phyloP scores from a whole-genome alignment of 2,113 vertebrate genomes.

The Dinomys branickii region DNA sequence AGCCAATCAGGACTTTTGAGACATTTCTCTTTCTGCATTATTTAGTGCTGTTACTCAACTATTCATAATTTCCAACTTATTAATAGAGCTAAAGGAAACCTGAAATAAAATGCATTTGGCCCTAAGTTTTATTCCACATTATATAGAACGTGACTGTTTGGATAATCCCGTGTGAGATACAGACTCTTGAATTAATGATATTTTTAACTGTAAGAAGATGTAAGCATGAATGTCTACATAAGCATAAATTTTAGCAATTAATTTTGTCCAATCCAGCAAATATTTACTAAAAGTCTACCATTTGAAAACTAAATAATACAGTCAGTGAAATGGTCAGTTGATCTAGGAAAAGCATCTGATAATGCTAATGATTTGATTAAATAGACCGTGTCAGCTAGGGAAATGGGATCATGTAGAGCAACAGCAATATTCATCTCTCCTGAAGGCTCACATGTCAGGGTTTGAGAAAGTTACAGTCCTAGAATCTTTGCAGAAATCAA shows the following conservation, averaged over 20 bases:
- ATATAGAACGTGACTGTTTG: not conserved
- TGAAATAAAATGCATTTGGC: not conserved
- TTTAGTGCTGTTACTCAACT: not conserved
- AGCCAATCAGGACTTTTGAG: not conserved
- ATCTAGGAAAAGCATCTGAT: constrained; percentile 14
- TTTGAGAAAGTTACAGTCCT: not conserved
- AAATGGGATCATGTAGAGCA: not conserved
- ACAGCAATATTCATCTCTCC: not conserved
- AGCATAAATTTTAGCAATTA: constrained; percentile 42
- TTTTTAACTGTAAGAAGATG: constrained; percentile 1
- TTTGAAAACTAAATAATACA: constrained; percentile 44
- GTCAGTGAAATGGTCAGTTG: constrained; percentile 19
- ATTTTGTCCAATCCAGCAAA: constrained; percentile 9
- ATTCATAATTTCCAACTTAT: not conserved
- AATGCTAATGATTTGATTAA: constrained; percentile 46
- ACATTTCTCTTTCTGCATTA: not conserved
- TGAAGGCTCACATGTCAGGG: not conserved
- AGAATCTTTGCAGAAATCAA: not conserved
- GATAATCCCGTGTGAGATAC: not conserved
- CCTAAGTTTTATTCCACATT: not conserved
- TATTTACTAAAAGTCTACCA: constrained; percentile 55
- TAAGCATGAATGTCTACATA: not conserved
- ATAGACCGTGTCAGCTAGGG: not conserved
- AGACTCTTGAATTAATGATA: not conserved
- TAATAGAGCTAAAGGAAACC: not conserved